phyloP scores from a whole-genome alignment of 2,888 invertebrate species.

The Trichopria drosophilae region DNA sequence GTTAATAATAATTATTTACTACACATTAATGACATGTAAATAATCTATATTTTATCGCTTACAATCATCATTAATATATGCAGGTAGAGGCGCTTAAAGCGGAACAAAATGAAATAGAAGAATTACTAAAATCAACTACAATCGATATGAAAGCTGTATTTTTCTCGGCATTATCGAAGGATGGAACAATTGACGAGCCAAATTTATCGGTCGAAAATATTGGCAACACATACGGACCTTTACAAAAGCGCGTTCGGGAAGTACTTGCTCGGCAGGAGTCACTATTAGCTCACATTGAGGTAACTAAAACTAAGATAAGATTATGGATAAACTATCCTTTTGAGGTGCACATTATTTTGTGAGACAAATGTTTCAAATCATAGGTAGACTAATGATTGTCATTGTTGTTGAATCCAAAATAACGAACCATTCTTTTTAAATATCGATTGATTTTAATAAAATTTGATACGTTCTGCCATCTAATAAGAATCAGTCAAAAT shows the following conservation, averaged over 20 bases:
- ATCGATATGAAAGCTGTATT: constrained; percentile 84
- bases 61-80: constrained; percentile 36
- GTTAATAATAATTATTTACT: constrained; percentile 11
- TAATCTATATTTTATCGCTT: not conserved
- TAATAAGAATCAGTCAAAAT: no score
- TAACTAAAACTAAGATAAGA: constrained; percentile 39
- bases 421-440: no score
- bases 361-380: no score
- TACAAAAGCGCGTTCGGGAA: constrained; percentile 78
- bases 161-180: constrained; percentile 72
- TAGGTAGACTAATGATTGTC: no score
- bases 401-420: no score
- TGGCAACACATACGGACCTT: constrained; percentile 73
- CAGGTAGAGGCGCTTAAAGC: constrained; percentile 83
- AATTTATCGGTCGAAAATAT: constrained; percentile 72
- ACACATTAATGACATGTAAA: constrained; percentile 1
- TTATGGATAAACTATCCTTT: not conserved
- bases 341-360: not conserved
- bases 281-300: constrained; percentile 71
- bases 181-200: constrained; percentile 79
- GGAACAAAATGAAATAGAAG: constrained; percentile 87
- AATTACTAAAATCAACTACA: constrained; percentile 77
- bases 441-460: no score
- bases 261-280: constrained; percentile 73
- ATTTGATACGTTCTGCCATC: no score